phyloP scores from a whole-genome alignment of 2,888 invertebrate species.

The Dryobota labecula region DNA sequence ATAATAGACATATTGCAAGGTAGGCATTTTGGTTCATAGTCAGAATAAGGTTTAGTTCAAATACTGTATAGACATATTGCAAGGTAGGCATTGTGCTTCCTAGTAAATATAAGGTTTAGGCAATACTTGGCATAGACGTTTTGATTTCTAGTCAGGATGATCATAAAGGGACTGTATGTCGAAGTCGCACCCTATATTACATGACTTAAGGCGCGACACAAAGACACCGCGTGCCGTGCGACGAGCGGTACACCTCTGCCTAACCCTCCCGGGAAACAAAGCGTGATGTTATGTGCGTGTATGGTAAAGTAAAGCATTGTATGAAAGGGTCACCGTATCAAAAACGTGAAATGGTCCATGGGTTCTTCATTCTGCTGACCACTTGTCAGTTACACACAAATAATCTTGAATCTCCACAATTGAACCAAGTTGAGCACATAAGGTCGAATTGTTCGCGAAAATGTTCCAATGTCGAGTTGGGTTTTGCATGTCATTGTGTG shows the following conservation, averaged over 20 bases:
- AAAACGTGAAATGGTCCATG: constrained; percentile 44
- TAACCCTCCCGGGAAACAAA: not conserved
- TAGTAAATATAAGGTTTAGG: no score
- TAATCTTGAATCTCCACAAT: constrained; percentile 36
- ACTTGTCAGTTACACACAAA: constrained; percentile 49
- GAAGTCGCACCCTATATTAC: not conserved
- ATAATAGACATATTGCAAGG: no score
- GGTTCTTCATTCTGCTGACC: constrained; percentile 28
- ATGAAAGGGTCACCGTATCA: constrained; percentile 31
- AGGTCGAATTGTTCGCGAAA: constrained; percentile 19
- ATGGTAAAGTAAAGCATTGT: constrained; percentile 34
- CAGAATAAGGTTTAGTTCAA: no score
- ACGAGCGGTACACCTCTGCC: not conserved
- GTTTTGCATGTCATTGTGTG: constrained; percentile 36
- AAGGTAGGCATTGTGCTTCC: no score
- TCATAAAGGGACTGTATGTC: no score
- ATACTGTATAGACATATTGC: no score
- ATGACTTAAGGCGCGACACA: no score
- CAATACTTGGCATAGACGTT: no score
- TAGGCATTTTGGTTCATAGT: no score
- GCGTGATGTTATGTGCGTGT: not conserved
- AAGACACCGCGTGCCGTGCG: no score
- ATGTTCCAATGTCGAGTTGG: constrained; percentile 24
- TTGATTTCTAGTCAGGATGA: no score
- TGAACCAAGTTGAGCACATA: constrained; percentile 24